phyloP scores from a whole-genome alignment of 2,888 invertebrate genomes.

The Macrophya alboannulata region DNA sequence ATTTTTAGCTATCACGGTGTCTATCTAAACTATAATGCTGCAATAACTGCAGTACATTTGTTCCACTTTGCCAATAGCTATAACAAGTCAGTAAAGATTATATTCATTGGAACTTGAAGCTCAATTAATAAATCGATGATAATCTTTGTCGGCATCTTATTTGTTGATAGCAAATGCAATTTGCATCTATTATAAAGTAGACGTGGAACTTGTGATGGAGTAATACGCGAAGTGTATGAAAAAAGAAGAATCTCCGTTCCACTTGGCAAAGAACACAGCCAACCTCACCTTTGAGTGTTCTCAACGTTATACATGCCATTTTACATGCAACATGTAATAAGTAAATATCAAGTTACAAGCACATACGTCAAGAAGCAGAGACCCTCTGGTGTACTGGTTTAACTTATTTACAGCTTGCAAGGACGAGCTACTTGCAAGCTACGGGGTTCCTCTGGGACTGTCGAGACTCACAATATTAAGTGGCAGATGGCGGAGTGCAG shows the following conservation, averaged over 20 bases:
- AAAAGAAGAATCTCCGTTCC: not conserved
- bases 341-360: slow-evolving; percentile 10
- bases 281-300: not conserved
- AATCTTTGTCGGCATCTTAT: no score
- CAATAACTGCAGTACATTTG: no score
- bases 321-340: not conserved
- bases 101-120: not conserved
- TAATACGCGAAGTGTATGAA: not conserved
- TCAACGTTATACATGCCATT: not conserved
- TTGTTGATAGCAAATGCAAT: no score
- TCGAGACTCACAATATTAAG: slow-evolving; percentile 2
- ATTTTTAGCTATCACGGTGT: not conserved
- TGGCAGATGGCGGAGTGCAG: slow-evolving; percentile 18
- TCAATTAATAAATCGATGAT: not conserved
- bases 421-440: slow-evolving; percentile 17
- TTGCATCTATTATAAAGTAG: not conserved
- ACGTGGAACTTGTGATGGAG: not conserved
- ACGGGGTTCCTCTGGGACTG: slow-evolving; percentile 38
- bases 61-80: no score
- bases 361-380: slow-evolving; percentile 25
- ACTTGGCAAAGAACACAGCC: not conserved
- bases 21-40: no score
- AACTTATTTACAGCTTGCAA: slow-evolving; percentile 41
- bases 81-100: not conserved
- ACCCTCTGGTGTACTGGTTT: slow-evolving; percentile 15